A percentile compares a stretch with the other conserved stretches of the same genome.
phyloP scores from a whole-genome alignment of 2,113 vertebrate genomes.

The Centropristis striata region DNA sequence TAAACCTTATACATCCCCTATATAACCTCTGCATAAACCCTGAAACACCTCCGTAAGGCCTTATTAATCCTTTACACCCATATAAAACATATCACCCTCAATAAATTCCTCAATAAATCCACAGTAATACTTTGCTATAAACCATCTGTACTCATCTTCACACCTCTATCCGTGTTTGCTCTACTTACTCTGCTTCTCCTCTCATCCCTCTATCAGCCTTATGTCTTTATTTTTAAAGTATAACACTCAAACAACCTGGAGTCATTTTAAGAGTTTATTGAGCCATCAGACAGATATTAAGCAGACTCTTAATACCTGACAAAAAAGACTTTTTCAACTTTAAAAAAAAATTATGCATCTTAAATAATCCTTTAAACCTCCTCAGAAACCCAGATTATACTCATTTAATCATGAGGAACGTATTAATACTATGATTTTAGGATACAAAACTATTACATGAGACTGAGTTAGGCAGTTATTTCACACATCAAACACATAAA shows the following conservation, averaged over 20 bases:
- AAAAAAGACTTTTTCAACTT: not conserved
- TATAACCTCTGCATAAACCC: not conserved
- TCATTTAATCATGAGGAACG: not conserved
- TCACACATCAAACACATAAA: not conserved
- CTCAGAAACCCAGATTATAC: not conserved
- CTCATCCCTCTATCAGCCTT: not conserved
- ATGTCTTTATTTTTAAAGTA: not conserved
- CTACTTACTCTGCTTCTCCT: not conserved
- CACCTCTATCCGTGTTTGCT: too few species aligned
- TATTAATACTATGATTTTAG: too few species aligned
- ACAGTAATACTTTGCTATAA: not conserved
- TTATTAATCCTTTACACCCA: too few species aligned
- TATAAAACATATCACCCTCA: too few species aligned
- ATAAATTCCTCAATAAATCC: not conserved
- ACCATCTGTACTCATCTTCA: not conserved
- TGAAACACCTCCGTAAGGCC: too few species aligned
- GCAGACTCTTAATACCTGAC: not conserved
- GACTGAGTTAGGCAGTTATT: not conserved
- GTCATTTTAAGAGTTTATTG: not conserved
- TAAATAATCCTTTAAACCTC: not conserved
- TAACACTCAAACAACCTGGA: not conserved
- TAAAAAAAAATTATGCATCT: not conserved
- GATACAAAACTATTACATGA: not conserved
- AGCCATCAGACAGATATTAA: not conserved
- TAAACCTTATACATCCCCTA: too few species aligned